Percentiles rank a stretch among this genome's conserved stretches.
Evolutionary conservation across 2,797 vertebrate genomes (phyloP).

Genomic region (Rhynchonycteris naso): DNA sequence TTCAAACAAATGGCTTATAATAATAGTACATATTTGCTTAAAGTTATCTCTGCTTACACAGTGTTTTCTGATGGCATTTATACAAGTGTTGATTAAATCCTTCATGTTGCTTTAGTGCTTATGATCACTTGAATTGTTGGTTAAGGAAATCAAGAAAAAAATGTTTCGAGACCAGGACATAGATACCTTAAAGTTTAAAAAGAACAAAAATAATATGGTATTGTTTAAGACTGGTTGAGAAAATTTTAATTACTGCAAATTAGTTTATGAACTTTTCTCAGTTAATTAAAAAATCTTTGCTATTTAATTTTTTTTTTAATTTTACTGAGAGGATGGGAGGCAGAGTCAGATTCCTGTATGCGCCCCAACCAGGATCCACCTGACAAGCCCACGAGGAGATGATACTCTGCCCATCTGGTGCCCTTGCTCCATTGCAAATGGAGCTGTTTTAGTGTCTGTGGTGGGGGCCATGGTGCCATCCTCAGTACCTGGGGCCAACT

Average conservation of each 20-base stretch:
- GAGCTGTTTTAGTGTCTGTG: too few species aligned
- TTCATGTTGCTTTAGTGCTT: conserved; percentile 58
- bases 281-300: conserved; percentile 26
- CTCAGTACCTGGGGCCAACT: too few species aligned
- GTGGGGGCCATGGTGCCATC: too few species aligned
- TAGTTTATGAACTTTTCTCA: neutral
- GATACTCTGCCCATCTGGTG: too few species aligned
- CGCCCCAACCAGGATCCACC: too few species aligned
- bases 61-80: conserved; percentile 49
- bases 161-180: neutral
- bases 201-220: neutral
- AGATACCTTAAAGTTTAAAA: conserved; percentile 19
- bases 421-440: too few species aligned
- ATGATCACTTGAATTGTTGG: conserved; percentile 48
- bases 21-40: conserved; percentile 59
- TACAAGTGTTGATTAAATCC: conserved; percentile 62
- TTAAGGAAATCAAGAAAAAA: conserved; percentile 59
- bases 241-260: conserved; percentile 24
- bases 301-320: neutral
- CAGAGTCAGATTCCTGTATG: too few species aligned
- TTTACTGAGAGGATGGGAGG: too few species aligned
- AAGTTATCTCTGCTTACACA: conserved; percentile 58
- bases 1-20: conserved; percentile 63
- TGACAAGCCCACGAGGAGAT: too few species aligned
- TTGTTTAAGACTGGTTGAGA: neutral